Base-by-base conservation (phyloP, 1,140 invertebrate genomes). In the Nylanderia fulva region DNA sequence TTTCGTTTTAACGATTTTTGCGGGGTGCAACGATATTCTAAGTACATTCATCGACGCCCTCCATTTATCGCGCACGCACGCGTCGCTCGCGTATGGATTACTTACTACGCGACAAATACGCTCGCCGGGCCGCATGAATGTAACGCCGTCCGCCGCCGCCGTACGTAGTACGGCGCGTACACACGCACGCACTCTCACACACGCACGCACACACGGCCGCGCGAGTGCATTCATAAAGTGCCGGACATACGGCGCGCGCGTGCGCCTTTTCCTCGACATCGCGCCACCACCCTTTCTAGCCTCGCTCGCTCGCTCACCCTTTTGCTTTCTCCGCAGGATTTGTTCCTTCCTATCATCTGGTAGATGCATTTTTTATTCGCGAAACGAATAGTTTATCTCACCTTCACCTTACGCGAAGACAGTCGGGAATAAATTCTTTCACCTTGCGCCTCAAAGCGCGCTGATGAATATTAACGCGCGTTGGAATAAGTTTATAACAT, bases 161-260 rank as follows among this genome's bases (percentile, higher is more conserved):
- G 83, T 83, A 87, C 88, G 88, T 72, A 71, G 64, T 68, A 68
- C 64, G 64, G 63, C 27, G 21, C 76, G 75, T 64, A 66, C 45
- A 56, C 42, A 77, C 84, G 86, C 11, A 33, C 39, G 21, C 76
- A 60, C 13, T 27, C 27, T 13, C 27, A 18, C 42, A 5, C 36
- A 74, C 79, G 39, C 69, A 42, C 63, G 56, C 69, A 33, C 87
- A 84, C 85, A 80, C 79, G 63, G 84, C 86, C 80, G 74, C 80
- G 74, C 84, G 84, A 84, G 88, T 90, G 91, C 91, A 93, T 93
- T 92, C 92, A 93, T 93, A 90, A 93, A 93, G 86, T 85, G 88
- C 87, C 89, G 90, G 91, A 91, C 91, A 90, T 90, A 89, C 88
- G 87, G 84, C 77, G 87, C 84, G 86, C 88, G 90, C 91, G 90